Base-by-base conservation (phyloP, 2,797 vertebrate genomes). In the Darevskia nairensis region DNA sequence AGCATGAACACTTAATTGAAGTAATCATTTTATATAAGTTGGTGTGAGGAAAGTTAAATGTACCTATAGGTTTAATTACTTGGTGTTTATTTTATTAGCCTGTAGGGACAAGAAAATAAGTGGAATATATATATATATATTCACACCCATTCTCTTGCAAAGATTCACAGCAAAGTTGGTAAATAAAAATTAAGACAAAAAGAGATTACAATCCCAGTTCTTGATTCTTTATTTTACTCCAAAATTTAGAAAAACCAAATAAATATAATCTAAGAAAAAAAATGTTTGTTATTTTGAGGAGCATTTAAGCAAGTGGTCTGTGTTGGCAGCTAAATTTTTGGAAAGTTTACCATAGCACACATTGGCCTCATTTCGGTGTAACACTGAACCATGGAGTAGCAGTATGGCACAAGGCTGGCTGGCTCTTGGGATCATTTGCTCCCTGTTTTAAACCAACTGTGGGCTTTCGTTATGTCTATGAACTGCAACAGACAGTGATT, bases 11-110 rank as follows among this genome's bases (percentile, higher is more conserved):
- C 82, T 88, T 90, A 77, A 82, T 92, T 94, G 86, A 92, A 94
- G 85, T 91, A 92, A 93, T 92, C 39, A 88, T 94, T 92, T 92
- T 90, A 89, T 93, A 94, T 90, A 93, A 93, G 91, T 94, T 94
- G 4, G 29, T 88, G 87, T 92, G 88, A 83, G 85, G 41, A 86
- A 90, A 91, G 92, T 41, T 86, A 87, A 93, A 82, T 93, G 72
- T 83, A 44, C 8, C 61, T 93, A 90, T 87, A 92, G 84, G 86
- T 94, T 92, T 92, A 94, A 94, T 95, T 91, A 85, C 66, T 80
- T 87, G 81, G 81, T 85, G 68, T 94, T 89, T 93, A 81, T 80
- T 88, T 81, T 93, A 83, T 55, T 92, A 82, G 8, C 87, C 44
- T 46, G 9, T 32, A 87, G 32, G 76, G 88, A 84, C 83, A 87